phyloP scores from a whole-genome alignment of 2,113 vertebrate species.

The Dermatemys mawii region DNA sequence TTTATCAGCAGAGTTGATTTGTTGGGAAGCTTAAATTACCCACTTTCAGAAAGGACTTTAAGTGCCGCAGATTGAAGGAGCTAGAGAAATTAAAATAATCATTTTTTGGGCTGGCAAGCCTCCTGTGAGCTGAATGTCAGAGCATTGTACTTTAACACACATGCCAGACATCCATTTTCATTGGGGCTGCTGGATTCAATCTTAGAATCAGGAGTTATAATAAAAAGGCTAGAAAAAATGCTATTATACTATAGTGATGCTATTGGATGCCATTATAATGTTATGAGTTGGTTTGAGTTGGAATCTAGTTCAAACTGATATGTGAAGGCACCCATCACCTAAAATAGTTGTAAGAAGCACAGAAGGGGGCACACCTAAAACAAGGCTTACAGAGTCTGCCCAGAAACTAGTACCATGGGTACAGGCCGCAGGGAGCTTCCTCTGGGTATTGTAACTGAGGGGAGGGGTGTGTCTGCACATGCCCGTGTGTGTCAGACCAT shows the following conservation, averaged over 20 bases:
- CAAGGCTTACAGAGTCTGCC: neutral
- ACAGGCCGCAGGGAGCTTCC: too few relatives aligned
- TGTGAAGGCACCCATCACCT: neutral
- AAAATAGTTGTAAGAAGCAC: neutral
- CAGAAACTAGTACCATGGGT: too few relatives aligned
- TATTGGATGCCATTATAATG: neutral
- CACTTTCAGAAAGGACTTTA: neutral
- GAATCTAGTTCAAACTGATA: neutral
- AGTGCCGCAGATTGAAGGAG: neutral
- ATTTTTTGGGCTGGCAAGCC: neutral
- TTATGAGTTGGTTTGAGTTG: neutral
- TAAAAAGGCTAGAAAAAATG: neutral
- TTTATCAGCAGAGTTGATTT: neutral
- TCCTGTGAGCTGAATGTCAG: neutral
- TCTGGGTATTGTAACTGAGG: too few relatives aligned
- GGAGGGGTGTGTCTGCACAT: too few relatives aligned
- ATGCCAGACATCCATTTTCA: neutral
- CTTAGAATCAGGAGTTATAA: neutral
- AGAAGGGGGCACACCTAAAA: neutral
- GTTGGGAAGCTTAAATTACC: rapidly evolving
- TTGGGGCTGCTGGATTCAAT: neutral
- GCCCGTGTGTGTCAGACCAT: too few relatives aligned
- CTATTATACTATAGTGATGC: neutral
- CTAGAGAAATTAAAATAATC: neutral
- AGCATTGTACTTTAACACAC: neutral